Conservation (phyloP, 1,140 invertebrate species). For the Papilio dardanus region DNA sequence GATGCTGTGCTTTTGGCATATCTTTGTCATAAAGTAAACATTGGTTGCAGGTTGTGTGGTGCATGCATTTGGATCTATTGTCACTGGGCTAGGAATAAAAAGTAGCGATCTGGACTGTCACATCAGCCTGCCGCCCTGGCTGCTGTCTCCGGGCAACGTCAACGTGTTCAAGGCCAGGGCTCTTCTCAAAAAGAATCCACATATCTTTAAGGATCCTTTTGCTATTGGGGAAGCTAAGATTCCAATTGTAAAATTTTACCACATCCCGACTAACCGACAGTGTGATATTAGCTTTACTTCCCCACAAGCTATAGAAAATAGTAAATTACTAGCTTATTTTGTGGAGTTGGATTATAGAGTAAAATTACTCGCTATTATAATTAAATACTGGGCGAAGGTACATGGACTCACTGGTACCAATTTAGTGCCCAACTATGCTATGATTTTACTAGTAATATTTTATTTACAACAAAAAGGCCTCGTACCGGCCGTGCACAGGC, state of each 20-base stretch:
- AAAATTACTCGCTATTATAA: conserved; percentile 82
- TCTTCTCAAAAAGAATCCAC: conserved; percentile 61
- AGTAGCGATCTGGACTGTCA: conserved; percentile 87
- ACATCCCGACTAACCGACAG: conserved; percentile 80
- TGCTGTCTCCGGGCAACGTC: conserved; percentile 8
- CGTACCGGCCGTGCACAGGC: conserved; percentile 50
- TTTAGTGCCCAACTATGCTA: conserved; percentile 83
- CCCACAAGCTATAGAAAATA: conserved; percentile 84
- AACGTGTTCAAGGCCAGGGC: conserved; percentile 66
- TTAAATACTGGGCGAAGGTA: conserved; percentile 87
- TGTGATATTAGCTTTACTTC: conserved; percentile 88
- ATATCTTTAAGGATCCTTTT: conserved; percentile 80
- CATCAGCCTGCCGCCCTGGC: conserved; percentile 62
- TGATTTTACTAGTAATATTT: conserved; percentile 84
- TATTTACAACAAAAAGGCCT: conserved; percentile 83
- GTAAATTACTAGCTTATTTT: conserved; percentile 83
- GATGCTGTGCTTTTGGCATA: not conserved
- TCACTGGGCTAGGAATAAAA: conserved; percentile 85
- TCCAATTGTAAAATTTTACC: conserved; percentile 86
- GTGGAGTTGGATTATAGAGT: conserved; percentile 80
- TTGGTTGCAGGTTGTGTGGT: conserved; percentile 65
- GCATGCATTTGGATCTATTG: conserved; percentile 85
- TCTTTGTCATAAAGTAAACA: not conserved
- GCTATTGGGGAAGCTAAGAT: conserved; percentile 85
- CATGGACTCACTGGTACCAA: conserved; percentile 81